Percentiles rank a stretch among this genome's conserved stretches.
phyloP scores from a whole-genome alignment of 2,888 invertebrate species.

The Lissonota sp. region DNA sequence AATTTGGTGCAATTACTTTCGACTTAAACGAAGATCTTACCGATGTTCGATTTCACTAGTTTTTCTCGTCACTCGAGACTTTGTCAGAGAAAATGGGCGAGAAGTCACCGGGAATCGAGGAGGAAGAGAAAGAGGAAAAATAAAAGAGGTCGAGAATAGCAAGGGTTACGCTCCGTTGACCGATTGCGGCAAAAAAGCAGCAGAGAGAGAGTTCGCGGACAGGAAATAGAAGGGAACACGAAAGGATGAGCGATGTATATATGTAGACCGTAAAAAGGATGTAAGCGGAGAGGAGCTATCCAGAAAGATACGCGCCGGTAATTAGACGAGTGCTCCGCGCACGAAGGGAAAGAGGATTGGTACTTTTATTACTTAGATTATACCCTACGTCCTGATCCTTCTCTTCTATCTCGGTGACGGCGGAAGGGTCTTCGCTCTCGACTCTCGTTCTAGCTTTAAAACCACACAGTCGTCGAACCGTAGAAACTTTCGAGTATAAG shows the following conservation, averaged over 20 bases:
- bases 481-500: conserved; percentile 47
- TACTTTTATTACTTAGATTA: conserved; percentile 70
- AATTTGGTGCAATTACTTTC: conserved; percentile 65
- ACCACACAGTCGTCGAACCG: conserved; percentile 49
- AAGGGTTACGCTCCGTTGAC: conserved; percentile 34
- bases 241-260: conserved; percentile 7
- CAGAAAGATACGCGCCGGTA: conserved; percentile 65
- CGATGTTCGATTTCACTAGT: conserved; percentile 33
- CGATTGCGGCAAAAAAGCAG: conserved; percentile 30
- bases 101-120: conserved; percentile 30
- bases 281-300: conserved; percentile 69
- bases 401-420: conserved; percentile 41
- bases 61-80: conserved; percentile 49
- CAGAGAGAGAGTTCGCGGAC: conserved; percentile 7
- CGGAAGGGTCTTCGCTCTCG: conserved; percentile 40
- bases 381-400: conserved; percentile 59
- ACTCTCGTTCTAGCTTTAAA: conserved; percentile 25
- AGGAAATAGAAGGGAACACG: conserved; percentile 38
- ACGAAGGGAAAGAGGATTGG: conserved; percentile 50
- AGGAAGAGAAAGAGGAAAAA: background rate
- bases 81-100: conserved; percentile 46
- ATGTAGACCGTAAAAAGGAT: conserved; percentile 68
- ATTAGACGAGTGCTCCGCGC: conserved; percentile 69
- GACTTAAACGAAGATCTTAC: conserved; percentile 36
- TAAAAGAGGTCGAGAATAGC: conserved; percentile 15